phyloP scores from a whole-genome alignment of 2,113 vertebrate species.

The Hippopotamus amphibius region DNA sequence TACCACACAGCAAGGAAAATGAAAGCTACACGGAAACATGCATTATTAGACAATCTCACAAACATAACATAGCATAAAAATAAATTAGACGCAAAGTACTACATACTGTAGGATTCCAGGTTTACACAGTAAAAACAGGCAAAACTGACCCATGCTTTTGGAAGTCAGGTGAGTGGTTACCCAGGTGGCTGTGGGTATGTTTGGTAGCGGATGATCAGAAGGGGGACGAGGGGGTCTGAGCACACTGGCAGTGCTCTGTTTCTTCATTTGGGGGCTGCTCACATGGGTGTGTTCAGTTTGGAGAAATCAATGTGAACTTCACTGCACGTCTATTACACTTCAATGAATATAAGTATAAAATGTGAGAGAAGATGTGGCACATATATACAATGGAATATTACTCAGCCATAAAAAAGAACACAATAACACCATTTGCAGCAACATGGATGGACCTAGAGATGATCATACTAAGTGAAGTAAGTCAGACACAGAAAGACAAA shows the following conservation, averaged over 20 bases:
- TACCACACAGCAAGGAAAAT: neutral
- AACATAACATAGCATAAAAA: neutral
- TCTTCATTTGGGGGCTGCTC: neutral
- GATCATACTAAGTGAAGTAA: too few species aligned
- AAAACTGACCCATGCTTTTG: neutral
- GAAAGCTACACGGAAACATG: neutral
- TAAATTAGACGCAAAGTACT: neutral
- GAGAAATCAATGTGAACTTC: neutral
- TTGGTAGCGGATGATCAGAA: neutral
- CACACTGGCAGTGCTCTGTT: neutral
- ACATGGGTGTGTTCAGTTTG: neutral
- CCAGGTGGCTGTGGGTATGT: neutral
- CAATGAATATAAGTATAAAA: neutral
- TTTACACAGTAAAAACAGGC: neutral
- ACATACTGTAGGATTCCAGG: neutral
- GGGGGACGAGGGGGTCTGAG: neutral
- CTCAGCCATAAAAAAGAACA: too few species aligned
- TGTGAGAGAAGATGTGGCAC: neutral
- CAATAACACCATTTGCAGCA: too few species aligned
- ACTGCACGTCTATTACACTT: neutral
- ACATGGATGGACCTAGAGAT: too few species aligned
- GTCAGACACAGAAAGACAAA: too few species aligned
- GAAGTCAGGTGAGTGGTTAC: neutral
- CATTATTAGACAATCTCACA: neutral
- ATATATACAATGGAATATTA: neutral